Conservation (phyloP, 2,888 invertebrate genomes). For the Carcina quercana region DNA sequence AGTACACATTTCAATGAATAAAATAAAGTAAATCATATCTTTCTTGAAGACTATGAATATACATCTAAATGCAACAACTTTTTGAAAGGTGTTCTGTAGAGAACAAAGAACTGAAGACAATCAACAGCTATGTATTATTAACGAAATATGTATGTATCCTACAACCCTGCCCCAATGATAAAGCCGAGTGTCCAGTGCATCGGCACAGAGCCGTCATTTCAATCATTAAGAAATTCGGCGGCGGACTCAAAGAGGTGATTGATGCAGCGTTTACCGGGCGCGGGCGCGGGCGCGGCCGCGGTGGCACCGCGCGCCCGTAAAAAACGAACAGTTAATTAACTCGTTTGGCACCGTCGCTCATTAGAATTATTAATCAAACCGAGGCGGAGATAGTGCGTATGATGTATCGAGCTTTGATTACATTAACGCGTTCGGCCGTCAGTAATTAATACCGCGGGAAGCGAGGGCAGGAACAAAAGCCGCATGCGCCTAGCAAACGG, state of each 20-base stretch:
- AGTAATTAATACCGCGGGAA: conserved; percentile 67
- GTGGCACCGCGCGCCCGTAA: too few relatives aligned
- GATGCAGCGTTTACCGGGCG: conserved; percentile 70
- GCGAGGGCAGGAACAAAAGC: conserved; percentile 41
- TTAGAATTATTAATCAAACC: conserved; percentile 73
- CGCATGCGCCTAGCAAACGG: conserved; percentile 15
- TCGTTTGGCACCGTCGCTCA: conserved; percentile 74
- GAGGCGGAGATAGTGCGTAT: conserved; percentile 66
- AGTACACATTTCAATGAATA: too few relatives aligned
- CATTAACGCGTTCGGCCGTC: conserved; percentile 61
- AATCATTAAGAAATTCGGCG: conserved; percentile 69
- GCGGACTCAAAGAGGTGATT: conserved; percentile 67
- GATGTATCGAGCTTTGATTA: conserved; percentile 73
- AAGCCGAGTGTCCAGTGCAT: conserved; percentile 38
- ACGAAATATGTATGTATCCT: too few relatives aligned
- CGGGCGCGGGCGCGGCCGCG: conserved; percentile 57
- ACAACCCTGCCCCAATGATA: too few relatives aligned
- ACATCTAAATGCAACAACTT: too few relatives aligned
- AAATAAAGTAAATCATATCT: too few relatives aligned
- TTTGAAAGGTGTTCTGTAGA: too few relatives aligned
- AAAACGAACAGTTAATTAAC: conserved; percentile 72
- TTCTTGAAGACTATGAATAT: too few relatives aligned
- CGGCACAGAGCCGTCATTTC: conserved; percentile 44
- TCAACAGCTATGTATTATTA: too few relatives aligned
- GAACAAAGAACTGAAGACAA: too few relatives aligned